phyloP scores from a whole-genome alignment of 2,113 vertebrate genomes.

The Rhabdomys dilectus region DNA sequence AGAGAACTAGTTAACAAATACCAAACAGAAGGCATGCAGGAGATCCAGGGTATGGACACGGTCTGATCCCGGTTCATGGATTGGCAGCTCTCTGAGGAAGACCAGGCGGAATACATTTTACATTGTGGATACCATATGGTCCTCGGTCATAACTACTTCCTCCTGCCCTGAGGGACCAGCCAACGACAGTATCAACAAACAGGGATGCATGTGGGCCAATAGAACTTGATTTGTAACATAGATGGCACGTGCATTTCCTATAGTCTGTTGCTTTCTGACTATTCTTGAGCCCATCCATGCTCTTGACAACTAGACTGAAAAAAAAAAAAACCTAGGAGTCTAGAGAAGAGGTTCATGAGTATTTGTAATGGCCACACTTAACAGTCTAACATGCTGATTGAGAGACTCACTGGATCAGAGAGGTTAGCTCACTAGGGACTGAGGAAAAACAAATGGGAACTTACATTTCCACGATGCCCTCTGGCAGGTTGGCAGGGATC shows the following conservation, averaged over 20 bases:
- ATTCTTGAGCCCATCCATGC: background rate
- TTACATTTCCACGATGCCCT: constrained; percentile 98
- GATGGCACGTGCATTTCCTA: background rate
- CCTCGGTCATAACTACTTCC: background rate
- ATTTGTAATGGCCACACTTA: background rate
- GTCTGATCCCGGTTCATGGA: background rate
- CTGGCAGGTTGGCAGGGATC: constrained; percentile 96
- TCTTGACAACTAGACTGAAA: background rate
- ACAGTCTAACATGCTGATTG: background rate
- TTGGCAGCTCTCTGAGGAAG: background rate
- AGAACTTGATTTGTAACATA: constrained; percentile 1
- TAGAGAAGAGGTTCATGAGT: background rate
- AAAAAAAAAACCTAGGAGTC: background rate
- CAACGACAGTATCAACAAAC: rapidly evolving
- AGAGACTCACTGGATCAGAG: background rate
- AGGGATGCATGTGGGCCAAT: background rate
- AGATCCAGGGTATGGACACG: background rate
- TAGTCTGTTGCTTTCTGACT: background rate
- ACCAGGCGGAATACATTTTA: background rate
- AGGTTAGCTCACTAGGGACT: background rate
- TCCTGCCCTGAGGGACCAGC: background rate
- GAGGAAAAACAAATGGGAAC: constrained; percentile 64
- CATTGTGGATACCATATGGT: background rate
- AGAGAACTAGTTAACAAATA: background rate
- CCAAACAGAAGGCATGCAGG: background rate